These are phyloP conservation scores for Atrina japonica DNA, from an alignment of 2,888 invertebrate species.

Conservation along the genomic window DNA sequence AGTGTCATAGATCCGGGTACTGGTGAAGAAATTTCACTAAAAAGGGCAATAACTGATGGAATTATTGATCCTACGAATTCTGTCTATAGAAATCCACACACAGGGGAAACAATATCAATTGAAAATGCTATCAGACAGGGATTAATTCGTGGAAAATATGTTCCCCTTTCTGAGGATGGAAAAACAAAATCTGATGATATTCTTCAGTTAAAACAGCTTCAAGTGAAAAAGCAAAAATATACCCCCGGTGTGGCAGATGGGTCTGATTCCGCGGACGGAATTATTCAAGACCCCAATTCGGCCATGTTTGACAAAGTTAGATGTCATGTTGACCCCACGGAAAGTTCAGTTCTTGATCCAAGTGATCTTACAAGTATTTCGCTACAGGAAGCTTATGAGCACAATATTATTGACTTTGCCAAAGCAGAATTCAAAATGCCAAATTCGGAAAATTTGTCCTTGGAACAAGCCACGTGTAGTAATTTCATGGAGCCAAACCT, in stretches of 20 bases:
- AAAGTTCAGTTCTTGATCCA: constrained; percentile 66
- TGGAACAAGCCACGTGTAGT: constrained; percentile 71
- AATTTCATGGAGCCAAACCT: constrained; percentile 69
- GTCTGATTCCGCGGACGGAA: constrained; percentile 56
- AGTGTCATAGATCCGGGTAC: constrained; percentile 68
- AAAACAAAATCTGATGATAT: constrained; percentile 58
- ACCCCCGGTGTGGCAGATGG: constrained; percentile 58
- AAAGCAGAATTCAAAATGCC: constrained; percentile 64
- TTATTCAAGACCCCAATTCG: constrained; percentile 60
- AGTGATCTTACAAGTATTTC: constrained; percentile 67
- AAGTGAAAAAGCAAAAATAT: constrained; percentile 69
- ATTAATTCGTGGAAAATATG: constrained; percentile 64
- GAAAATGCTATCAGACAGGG: constrained; percentile 73
- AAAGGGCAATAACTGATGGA: constrained; percentile 69
- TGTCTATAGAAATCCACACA: constrained; percentile 70
- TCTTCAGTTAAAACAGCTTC: constrained; percentile 70
- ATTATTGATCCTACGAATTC: constrained; percentile 73
- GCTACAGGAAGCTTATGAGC: constrained; percentile 73
- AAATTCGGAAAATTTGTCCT: constrained; percentile 62
- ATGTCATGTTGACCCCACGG: constrained; percentile 64
- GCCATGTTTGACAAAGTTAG: constrained; percentile 65
- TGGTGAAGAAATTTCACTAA: constrained; percentile 68
- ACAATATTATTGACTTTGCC: constrained; percentile 72
- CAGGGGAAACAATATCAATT: constrained; percentile 72
- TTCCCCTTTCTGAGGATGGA: constrained; percentile 50